Conservation (phyloP, 1,140 invertebrate genomes). For the Drosophila ogumai region DNA sequence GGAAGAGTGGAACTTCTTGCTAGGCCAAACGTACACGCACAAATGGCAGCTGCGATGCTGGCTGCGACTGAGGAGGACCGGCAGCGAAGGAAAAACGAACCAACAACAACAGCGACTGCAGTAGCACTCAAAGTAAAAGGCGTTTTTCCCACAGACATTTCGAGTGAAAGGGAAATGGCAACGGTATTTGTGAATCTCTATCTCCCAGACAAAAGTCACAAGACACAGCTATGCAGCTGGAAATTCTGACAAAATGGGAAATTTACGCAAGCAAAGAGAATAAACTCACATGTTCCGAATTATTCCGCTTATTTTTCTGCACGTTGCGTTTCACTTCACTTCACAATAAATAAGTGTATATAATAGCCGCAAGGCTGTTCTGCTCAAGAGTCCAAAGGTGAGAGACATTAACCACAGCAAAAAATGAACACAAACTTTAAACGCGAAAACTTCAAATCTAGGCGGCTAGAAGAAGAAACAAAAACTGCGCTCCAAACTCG, state of each 20-base stretch:
- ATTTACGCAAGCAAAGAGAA: slow-evolving; percentile 29
- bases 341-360: slow-evolving; percentile 44
- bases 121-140: slow-evolving; percentile 67
- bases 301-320: slow-evolving; percentile 32
- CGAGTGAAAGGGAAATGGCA: slow-evolving; percentile 71
- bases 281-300: slow-evolving; percentile 68
- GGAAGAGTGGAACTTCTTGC: slow-evolving; percentile 59
- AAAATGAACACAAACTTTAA: slow-evolving; percentile 17
- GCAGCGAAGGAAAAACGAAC: slow-evolving; percentile 27
- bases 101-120: slow-evolving; percentile 35
- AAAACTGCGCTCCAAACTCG: slow-evolving; percentile 73
- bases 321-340: slow-evolving; percentile 61
- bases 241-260: slow-evolving; percentile 38
- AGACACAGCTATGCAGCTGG: slow-evolving; percentile 14
- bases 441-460: slow-evolving; percentile 68
- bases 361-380: slow-evolving; percentile 55
- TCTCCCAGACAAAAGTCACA: slow-evolving; percentile 5
- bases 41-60: slow-evolving; percentile 40
- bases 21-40: slow-evolving; percentile 46
- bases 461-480: slow-evolving; percentile 35
- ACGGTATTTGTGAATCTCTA: slow-evolving; percentile 27
- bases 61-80: slow-evolving; percentile 26
- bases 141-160: slow-evolving; percentile 61
- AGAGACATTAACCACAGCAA: slow-evolving; percentile 53
- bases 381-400: slow-evolving; percentile 67